phyloP scores from a whole-genome alignment of 2,888 invertebrate species.

The Acronicta leporina region DNA sequence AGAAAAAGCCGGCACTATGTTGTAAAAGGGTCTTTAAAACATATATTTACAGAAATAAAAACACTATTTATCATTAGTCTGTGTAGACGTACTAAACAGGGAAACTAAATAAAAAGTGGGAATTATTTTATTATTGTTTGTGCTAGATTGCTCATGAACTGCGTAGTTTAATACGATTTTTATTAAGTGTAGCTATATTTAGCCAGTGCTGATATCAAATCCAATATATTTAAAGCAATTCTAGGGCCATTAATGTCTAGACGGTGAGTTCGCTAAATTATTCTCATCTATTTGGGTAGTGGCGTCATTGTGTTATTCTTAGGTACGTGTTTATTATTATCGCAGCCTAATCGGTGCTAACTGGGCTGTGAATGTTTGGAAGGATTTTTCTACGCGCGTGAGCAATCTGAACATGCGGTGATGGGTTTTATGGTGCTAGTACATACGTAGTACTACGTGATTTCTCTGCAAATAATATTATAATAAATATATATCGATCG shows the following conservation, averaged over 20 bases:
- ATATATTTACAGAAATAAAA: too few species aligned
- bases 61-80: too few species aligned
- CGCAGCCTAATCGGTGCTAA: slow-evolving; percentile 31
- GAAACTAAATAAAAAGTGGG: not conserved
- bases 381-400: slow-evolving; percentile 32
- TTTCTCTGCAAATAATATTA: slow-evolving; percentile 43
- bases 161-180: slow-evolving; percentile 11
- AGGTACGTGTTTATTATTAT: slow-evolving; percentile 32
- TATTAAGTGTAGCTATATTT: slow-evolving; percentile 20
- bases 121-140: slow-evolving; percentile 12
- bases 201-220: slow-evolving; percentile 40
- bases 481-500: slow-evolving; percentile 38
- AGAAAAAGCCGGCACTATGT: too few species aligned
- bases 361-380: slow-evolving; percentile 34
- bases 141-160: slow-evolving; percentile 16
- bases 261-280: slow-evolving; percentile 57
- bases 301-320: slow-evolving; percentile 56
- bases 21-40: too few species aligned
- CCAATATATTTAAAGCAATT: slow-evolving; percentile 47
- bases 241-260: slow-evolving; percentile 62
- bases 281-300: slow-evolving; percentile 50
- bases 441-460: slow-evolving; percentile 42
- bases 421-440: slow-evolving; percentile 33
- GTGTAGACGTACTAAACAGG: not conserved
- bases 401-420: slow-evolving; percentile 41